Conservation (phyloP, 2,113 vertebrate genomes). For the Brachirus orientalis region DNA sequence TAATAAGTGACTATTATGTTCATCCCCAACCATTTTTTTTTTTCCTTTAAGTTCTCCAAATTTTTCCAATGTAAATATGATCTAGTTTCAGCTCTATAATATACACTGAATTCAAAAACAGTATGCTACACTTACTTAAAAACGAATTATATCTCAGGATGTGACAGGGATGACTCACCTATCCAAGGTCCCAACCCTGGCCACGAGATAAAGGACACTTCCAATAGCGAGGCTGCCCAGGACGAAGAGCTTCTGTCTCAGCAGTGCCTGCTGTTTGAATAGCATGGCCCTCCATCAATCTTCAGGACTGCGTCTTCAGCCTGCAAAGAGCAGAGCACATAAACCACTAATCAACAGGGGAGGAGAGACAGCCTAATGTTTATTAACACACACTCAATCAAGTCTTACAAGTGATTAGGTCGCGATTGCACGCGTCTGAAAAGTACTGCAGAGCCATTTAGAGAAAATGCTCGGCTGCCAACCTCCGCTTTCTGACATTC, state of each 20-base stretch:
- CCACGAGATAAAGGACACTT: conserved; percentile 95
- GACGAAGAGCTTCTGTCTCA: conserved; percentile 97
- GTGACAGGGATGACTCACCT: conserved; percentile 81
- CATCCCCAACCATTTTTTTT: no score
- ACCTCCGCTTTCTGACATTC: conserved; percentile 18
- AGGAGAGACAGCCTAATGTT: conserved; percentile 55
- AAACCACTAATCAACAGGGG: conserved; percentile 72
- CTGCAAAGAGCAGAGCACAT: conserved; percentile 80
- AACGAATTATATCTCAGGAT: no score
- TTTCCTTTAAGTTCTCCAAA: no score
- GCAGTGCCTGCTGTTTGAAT: conserved; percentile 98
- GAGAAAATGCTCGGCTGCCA: conserved; percentile 25
- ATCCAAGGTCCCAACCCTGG: conserved; percentile 96
- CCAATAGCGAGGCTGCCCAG: conserved; percentile 94
- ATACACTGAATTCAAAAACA: no score
- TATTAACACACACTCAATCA: conserved; percentile 74
- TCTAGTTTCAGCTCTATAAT: no score
- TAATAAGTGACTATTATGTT: no score
- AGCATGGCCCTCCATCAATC: conserved; percentile 99
- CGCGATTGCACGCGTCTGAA: conserved; percentile 32
- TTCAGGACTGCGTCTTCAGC: conserved; percentile 91
- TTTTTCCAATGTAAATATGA: no score
- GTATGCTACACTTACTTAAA: no score
- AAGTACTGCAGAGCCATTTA: conserved; percentile 61
- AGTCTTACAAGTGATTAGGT: conserved; percentile 72